Conservation (phyloP, 2,797 vertebrate genomes). For the Sternarchorhynchus goeldii region DNA sequence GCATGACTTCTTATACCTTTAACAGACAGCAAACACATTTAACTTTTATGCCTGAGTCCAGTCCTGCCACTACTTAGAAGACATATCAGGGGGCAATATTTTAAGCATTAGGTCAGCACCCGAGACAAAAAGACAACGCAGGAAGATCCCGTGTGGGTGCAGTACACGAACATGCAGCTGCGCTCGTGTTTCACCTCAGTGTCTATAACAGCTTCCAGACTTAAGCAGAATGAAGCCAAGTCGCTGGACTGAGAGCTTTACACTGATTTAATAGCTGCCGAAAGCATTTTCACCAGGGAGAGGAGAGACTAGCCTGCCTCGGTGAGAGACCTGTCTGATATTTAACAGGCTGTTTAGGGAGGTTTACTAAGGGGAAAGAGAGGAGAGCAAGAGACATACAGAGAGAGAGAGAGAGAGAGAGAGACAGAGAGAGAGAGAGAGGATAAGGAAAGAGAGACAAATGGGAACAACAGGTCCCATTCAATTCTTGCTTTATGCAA, state of each 20-base stretch:
- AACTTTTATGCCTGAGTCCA: not conserved
- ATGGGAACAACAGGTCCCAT: not conserved
- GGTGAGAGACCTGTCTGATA: constrained; percentile 7
- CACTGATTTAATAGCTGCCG: constrained; percentile 50
- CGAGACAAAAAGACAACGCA: not conserved
- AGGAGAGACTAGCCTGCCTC: constrained; percentile 12
- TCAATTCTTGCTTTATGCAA: constrained; percentile 28
- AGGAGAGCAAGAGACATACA: constrained; percentile 6
- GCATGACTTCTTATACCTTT: not conserved
- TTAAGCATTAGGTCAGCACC: not conserved
- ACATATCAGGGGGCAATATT: no score
- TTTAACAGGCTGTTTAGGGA: constrained; percentile 35
- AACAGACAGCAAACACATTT: not conserved
- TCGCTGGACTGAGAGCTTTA: constrained; percentile 33
- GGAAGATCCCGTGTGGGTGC: constrained; percentile 33
- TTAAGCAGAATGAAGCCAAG: constrained; percentile 31
- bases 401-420: not conserved
- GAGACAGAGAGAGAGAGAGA: constrained; percentile 11
- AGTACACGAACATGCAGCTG: constrained; percentile 37
- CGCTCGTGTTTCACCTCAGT: constrained; percentile 25
- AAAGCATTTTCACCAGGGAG: constrained; percentile 34
- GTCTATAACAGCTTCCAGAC: constrained; percentile 43
- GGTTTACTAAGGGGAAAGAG: no score
- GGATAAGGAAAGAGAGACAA: constrained; percentile 10
- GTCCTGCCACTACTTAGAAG: not conserved